Conservation (phyloP, 1,140 invertebrate genomes). For the Heliconius melpomene region DNA sequence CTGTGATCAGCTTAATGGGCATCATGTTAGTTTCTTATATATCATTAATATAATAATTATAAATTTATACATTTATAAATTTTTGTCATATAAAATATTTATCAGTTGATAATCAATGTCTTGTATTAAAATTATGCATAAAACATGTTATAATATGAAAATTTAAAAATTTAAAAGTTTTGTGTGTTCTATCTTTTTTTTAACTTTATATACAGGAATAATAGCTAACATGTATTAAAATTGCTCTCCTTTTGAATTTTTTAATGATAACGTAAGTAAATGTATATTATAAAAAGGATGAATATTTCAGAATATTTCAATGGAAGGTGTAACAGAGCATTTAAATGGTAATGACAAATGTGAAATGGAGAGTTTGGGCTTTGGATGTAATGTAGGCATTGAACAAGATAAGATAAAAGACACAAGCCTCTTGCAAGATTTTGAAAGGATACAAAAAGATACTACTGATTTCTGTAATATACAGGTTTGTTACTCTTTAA, state of each 20-base stretch:
- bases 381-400: conserved; percentile 71
- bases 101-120: too few species aligned
- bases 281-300: neutral
- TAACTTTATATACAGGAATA: too few species aligned
- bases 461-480: conserved; percentile 80
- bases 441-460: conserved; percentile 80
- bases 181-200: too few species aligned
- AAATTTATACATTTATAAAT: too few species aligned
- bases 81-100: neutral
- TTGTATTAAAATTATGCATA: too few species aligned
- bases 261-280: neutral
- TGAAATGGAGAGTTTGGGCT: conserved; percentile 72
- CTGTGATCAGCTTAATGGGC: conserved; percentile 80
- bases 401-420: conserved; percentile 70
- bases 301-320: conserved; percentile 68
- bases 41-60: too few species aligned
- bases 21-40: conserved; percentile 64
- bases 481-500: conserved; percentile 54
- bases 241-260: too few species aligned
- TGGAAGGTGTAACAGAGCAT: conserved; percentile 65
- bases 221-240: too few species aligned
- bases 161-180: too few species aligned
- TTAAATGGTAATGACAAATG: conserved; percentile 73
- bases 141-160: too few species aligned
- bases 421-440: conserved; percentile 68